Base-by-base conservation (phyloP, 1,140 invertebrate species). In the Leptinotarsa texana region DNA sequence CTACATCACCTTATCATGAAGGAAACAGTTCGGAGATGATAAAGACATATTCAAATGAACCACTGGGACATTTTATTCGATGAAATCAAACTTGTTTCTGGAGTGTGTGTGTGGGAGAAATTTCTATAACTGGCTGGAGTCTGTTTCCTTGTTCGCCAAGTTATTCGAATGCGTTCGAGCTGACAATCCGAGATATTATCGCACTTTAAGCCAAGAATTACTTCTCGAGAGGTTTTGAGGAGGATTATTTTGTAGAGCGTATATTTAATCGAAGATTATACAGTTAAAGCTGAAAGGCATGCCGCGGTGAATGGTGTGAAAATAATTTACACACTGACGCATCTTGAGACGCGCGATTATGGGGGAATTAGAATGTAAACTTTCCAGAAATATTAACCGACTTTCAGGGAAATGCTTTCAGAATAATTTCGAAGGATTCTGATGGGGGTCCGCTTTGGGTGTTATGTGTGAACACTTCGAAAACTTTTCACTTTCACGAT, bases 221-320 rank as follows among this genome's bases (percentile, higher is more conserved):
- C 51, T 57, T 18, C 51, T 57, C 51, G 15, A 57, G 51, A 57
- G 15, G 51, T 15, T 57, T 57, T 57, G 6, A 57, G 51, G 51
- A 57, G 51, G 51, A 57, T 57, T 57, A 57, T 57, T 57, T 57
- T 57, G 51, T 57, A 57, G n/a, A 57, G n/a, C 51, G 51, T 57
- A 18, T n/a, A 57, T 57, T 57, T 17, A 57, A 57, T 57, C 51
- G 15, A 18, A 57, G 51, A 57, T 57, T 57, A 57, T 57, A 57
- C 51, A 57, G 51, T 18, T 17, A 57, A 57, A 57, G 51, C 51
- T 57, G 13, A 57, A 15, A 57, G 51, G 51, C 51, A 57, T 15
- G 13, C 13, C 51, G 51, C 51, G 51, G 51, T 57, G 51, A 57
- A 57, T 57, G 51, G 51, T 57, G 51, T 57, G 51, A 57, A 57